A percentile compares a stretch with the other conserved stretches of the same genome.
These are phyloP conservation scores for Neocrepidodera transversa DNA, from an alignment of 2,888 invertebrate species.

Conservation along the genomic window DNA sequence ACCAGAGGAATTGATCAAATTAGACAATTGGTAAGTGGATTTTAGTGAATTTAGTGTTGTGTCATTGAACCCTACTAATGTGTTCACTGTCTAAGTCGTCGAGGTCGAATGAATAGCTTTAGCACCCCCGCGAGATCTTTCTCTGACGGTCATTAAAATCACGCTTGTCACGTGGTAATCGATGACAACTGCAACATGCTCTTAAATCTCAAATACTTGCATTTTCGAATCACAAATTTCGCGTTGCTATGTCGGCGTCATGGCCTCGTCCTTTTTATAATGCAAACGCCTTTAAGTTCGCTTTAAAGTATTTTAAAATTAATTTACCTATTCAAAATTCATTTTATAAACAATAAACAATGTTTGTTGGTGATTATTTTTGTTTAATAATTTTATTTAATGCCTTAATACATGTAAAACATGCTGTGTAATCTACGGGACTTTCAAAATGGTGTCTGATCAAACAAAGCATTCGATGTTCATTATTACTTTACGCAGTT, in stretches of 20 bases:
- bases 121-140: constrained; percentile 66
- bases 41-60: constrained; percentile 43
- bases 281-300: constrained; percentile 30
- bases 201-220: constrained; percentile 45
- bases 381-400: constrained; percentile 16
- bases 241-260: constrained; percentile 50
- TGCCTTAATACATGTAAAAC: constrained; percentile 31
- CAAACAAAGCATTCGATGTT: constrained; percentile 57
- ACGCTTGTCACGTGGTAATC: constrained; percentile 74
- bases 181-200: constrained; percentile 65
- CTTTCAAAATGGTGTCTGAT: constrained; percentile 72
- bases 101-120: constrained; percentile 47
- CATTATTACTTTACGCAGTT: constrained; percentile 38
- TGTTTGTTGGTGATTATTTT: constrained; percentile 20
- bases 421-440: constrained; percentile 46
- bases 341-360: neutral
- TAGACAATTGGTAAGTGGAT: constrained; percentile 90
- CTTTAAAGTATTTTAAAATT: constrained; percentile 11
- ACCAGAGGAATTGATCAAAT: constrained; percentile 91
- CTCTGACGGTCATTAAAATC: constrained; percentile 71
- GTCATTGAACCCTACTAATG: constrained; percentile 55
- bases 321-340: constrained; percentile 2
- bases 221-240: constrained; percentile 64
- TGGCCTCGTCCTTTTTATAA: constrained; percentile 48
- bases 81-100: constrained; percentile 47